Conservation (phyloP, 1,140 invertebrate species). For the Mactra quadrangularis region DNA sequence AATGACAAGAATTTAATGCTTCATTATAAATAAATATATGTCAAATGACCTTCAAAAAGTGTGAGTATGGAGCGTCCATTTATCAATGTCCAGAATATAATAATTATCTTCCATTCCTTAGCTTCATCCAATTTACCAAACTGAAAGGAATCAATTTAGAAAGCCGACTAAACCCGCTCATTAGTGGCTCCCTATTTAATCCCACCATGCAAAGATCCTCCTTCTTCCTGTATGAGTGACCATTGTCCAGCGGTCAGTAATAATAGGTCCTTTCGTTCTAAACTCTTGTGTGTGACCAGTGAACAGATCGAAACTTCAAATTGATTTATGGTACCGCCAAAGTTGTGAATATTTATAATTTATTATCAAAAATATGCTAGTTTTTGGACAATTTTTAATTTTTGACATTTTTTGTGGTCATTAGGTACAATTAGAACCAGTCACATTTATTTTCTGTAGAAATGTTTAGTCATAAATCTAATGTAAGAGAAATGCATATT, state of each 20-base stretch:
- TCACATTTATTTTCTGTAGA: too few species aligned
- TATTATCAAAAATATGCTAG: too few species aligned
- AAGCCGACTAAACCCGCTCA: slow-evolving; percentile 47
- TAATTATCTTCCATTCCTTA: slow-evolving; percentile 27
- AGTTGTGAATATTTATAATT: too few species aligned
- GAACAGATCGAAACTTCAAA: slow-evolving; percentile 1
- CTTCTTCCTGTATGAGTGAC: slow-evolving; percentile 41
- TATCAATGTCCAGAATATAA: slow-evolving; percentile 39
- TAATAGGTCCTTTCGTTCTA: slow-evolving; percentile 6
- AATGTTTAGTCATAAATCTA: too few species aligned
- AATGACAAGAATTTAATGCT: slow-evolving; percentile 3
- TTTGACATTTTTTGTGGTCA: too few species aligned
- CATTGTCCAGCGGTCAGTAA: slow-evolving; percentile 23
- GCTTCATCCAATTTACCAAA: slow-evolving; percentile 41
- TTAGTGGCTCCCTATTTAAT: slow-evolving; percentile 31
- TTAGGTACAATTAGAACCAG: too few species aligned
- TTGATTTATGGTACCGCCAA: too few species aligned
- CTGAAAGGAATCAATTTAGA: slow-evolving; percentile 45
- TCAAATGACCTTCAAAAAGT: slow-evolving; percentile 31
- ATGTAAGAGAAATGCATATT: too few species aligned
- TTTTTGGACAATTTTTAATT: too few species aligned
- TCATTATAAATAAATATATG: slow-evolving; percentile 23
- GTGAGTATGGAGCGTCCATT: neutral
- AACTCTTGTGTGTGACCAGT: neutral
- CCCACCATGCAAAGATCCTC: slow-evolving; percentile 51